Percentiles rank a stretch among this genome's conserved stretches.
Evolutionary conservation across 2,113 vertebrate species (phyloP).

Genomic region (Cinclus mexicanus): DNA sequence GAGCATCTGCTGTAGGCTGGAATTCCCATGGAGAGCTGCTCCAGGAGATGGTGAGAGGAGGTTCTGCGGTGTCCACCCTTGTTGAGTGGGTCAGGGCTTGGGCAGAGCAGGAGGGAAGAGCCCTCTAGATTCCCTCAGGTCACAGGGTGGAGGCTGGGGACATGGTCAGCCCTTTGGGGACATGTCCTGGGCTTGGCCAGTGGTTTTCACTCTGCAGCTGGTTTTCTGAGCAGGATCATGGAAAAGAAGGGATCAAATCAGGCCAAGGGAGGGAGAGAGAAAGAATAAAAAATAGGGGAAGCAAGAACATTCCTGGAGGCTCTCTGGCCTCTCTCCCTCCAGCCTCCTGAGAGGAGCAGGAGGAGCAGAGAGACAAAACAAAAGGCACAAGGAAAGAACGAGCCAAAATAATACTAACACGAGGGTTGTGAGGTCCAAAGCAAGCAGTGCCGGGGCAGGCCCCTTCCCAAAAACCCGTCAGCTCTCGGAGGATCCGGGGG

Average conservation of each 20-base stretch:
- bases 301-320: conserved; percentile 57
- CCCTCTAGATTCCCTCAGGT: background rate
- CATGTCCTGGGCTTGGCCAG: background rate
- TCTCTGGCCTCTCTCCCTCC: conserved; percentile 40
- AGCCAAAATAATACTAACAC: background rate
- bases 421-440: background rate
- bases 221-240: background rate
- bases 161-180: background rate
- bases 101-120: background rate
- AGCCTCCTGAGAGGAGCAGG: conserved; percentile 23
- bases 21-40: background rate
- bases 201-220: background rate
- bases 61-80: background rate
- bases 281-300: background rate
- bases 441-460: background rate
- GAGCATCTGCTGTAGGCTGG: background rate
- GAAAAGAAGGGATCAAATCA: conserved; percentile 35
- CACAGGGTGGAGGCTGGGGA: background rate
- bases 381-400: background rate
- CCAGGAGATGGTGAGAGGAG: background rate
- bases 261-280: background rate
- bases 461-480: background rate
- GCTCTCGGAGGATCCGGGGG: background rate
- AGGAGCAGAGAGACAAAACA: conserved; percentile 47
- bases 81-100: fast-evolving